Evolutionary conservation across 2,113 vertebrate species (phyloP), one percentile per base, ranked within the genome.

Genomic region (Istiophorus platypterus): DNA sequence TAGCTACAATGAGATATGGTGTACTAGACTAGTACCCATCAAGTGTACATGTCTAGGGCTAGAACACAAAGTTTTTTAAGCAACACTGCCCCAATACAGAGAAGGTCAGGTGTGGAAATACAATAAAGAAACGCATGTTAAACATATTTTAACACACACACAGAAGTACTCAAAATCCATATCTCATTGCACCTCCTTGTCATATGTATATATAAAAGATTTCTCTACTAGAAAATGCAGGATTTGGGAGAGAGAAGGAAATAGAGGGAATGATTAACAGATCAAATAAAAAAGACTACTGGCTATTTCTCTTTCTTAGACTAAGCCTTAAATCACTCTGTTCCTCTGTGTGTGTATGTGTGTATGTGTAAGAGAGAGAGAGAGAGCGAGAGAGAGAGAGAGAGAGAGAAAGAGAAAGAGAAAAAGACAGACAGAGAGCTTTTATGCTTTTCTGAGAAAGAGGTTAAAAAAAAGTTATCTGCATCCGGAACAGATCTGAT

Each of bases 401-500:
- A 13, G 24, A 51, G 20, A 22, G 7, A 22, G 20, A 51, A 26
- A 11, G n/a, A 29, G 56, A 58, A 13, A 47, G 15, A 47, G 2
- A 78, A 31, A 76, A 3, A 18, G 52, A 22, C 0, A 54, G 29
- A 68, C 5, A 57, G 18, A 57, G 8, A 37, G 5, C 0, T 1
- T 41, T 72, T 75, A 61, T 73, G 5, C 0, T 2, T 41, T 76
- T 78, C 66, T 70, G 14, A 57, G 79, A 82, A 71, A 62, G 7
- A 47, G 22, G 2, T 49, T n/a, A 7, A 41, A 54, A 85, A 78
- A 59, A 42, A 54, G 22, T 64, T 2, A 18, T 63, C 34, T 49
- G 66, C 51, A 73, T 68, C 77, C 71, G 68, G 69, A 85, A 85
- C 18, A 29, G 49, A 80, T 82, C 57, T 56, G 59, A 71, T 27